A percentile compares a stretch with the other conserved stretches of the same genome.
Evolutionary conservation across 2,888 invertebrate genomes (phyloP).

Genomic region (Rotaria magnacalcarata): DNA sequence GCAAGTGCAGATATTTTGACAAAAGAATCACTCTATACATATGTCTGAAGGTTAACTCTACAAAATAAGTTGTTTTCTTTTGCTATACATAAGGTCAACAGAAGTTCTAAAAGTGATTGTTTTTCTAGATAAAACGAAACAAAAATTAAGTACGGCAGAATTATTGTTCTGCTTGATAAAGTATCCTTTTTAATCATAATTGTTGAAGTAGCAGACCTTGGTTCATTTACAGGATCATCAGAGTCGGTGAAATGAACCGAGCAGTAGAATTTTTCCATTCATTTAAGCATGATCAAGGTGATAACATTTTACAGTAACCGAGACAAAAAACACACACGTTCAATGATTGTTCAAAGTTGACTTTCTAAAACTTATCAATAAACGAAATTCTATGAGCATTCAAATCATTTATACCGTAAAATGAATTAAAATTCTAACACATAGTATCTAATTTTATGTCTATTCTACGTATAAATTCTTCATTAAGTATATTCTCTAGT

Average conservation of each 20-base stretch:
- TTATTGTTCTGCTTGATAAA: background rate
- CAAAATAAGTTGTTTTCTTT: slow-evolving; percentile 3
- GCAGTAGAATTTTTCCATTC: background rate
- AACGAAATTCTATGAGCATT: background rate
- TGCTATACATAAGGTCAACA: background rate
- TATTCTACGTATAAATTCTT: background rate
- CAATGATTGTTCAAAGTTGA: too few relatives aligned
- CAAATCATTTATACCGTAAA: background rate
- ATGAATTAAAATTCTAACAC: background rate
- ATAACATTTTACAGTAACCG: background rate
- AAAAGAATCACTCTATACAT: background rate
- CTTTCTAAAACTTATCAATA: background rate
- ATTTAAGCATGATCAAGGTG: background rate
- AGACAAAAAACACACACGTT: background rate
- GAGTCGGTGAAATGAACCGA: background rate
- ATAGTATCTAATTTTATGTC: background rate
- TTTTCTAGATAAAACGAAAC: background rate
- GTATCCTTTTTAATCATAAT: background rate
- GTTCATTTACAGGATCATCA: background rate
- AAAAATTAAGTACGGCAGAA: background rate
- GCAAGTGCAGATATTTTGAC: background rate
- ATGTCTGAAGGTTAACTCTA: background rate
- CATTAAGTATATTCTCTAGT: background rate
- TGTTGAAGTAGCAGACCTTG: background rate
- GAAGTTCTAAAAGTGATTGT: background rate